phyloP scores from a whole-genome alignment of 2,888 invertebrate genomes.

The Auanema sp. region DNA sequence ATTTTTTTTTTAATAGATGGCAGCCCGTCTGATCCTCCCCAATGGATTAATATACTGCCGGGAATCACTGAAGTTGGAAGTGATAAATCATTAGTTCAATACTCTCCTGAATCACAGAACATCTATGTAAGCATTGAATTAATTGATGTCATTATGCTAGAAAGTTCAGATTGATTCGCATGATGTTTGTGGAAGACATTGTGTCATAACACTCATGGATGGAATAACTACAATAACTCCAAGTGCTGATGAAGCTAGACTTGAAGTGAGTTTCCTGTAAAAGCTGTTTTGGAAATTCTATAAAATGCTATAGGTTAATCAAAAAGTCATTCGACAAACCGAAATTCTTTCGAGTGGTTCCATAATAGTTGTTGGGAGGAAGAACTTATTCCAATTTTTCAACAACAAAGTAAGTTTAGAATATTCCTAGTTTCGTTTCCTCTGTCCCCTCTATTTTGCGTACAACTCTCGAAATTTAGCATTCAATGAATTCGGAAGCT shows the following conservation, averaged over 20 bases:
- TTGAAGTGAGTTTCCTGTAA: slow-evolving; percentile 70
- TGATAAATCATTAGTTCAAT: slow-evolving; percentile 69
- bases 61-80: slow-evolving; percentile 77
- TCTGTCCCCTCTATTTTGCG: too few species aligned
- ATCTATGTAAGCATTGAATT: slow-evolving; percentile 37
- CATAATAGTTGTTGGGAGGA: slow-evolving; percentile 64
- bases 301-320: slow-evolving; percentile 73
- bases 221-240: slow-evolving; percentile 92
- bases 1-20: slow-evolving; percentile 18
- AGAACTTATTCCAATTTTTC: slow-evolving; percentile 68
- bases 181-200: slow-evolving; percentile 89
- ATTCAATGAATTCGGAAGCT: too few species aligned
- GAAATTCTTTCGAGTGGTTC: slow-evolving; percentile 77
- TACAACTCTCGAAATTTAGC: too few species aligned
- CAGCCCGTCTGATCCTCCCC: slow-evolving; percentile 9
- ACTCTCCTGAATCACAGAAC: slow-evolving; percentile 34
- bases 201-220: slow-evolving; percentile 86
- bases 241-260: slow-evolving; percentile 86
- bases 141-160: background rate
- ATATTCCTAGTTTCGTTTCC: too few species aligned
- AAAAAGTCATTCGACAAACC: slow-evolving; percentile 86
- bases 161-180: slow-evolving; percentile 75
- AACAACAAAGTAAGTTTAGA: slow-evolving; percentile 13
- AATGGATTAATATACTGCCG: slow-evolving; percentile 70
- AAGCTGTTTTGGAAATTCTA: background rate